Evolutionary conservation across 2,797 vertebrate species (phyloP).

Genomic region (Microctenopoma lineatum): DNA sequence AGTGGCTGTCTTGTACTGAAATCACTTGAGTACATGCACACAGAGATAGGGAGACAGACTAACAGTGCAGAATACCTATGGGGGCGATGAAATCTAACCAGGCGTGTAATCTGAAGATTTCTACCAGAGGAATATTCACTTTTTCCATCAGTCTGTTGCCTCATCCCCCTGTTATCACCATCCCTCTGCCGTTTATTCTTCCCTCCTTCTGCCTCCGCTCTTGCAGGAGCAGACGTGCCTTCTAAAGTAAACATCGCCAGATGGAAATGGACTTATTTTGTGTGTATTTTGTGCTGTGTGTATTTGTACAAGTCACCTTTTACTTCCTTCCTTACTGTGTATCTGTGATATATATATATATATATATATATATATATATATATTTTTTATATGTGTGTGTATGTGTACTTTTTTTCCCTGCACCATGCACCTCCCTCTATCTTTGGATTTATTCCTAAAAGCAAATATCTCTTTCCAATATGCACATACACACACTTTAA

Average conservation of each 20-base stretch:
- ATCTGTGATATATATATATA: too few species aligned
- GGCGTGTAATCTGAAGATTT: constrained; percentile 71
- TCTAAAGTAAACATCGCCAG: constrained; percentile 70
- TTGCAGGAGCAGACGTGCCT: constrained; percentile 55
- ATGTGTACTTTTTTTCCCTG: constrained; percentile 32
- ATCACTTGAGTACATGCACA: constrained; percentile 47
- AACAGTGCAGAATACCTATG: constrained; percentile 54
- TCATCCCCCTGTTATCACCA: constrained; percentile 49
- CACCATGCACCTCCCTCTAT: constrained; percentile 22
- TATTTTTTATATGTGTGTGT: neutral
- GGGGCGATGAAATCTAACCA: constrained; percentile 69
- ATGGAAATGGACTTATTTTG: constrained; percentile 70
- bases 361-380: neutral
- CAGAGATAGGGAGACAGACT: constrained; percentile 38
- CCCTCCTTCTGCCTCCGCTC: constrained; percentile 31
- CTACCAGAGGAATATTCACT: constrained; percentile 74
- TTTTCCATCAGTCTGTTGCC: constrained; percentile 61
- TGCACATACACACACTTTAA: constrained; percentile 55
- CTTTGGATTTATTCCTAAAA: constrained; percentile 56
- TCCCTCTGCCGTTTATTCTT: constrained; percentile 40
- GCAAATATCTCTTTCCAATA: constrained; percentile 53
- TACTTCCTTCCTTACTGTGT: neutral
- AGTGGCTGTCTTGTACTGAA: constrained; percentile 31
- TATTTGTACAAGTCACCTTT: constrained; percentile 21
- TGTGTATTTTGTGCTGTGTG: constrained; percentile 36